Conservation (phyloP, 2,888 invertebrate genomes). For the Meliscaeva auricollis region DNA sequence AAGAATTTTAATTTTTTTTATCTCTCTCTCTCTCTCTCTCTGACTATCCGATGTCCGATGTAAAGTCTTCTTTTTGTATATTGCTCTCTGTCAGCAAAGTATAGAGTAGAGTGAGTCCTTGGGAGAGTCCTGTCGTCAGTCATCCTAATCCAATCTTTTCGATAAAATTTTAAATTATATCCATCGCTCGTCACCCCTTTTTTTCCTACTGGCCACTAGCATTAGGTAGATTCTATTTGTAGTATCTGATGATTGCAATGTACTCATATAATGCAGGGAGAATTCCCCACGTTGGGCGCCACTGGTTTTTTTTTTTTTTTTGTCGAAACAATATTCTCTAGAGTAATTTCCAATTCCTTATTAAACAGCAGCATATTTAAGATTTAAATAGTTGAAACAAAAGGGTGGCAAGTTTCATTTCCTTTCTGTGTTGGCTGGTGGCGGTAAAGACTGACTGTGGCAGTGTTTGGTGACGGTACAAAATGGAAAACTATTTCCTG, state of each 20-base stretch:
- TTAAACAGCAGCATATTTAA: slow-evolving; percentile 72
- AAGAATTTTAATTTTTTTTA: slow-evolving; percentile 58
- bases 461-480: slow-evolving; percentile 60
- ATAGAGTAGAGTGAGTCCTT: slow-evolving; percentile 12
- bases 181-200: slow-evolving; percentile 71
- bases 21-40: neutral
- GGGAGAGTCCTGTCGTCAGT: slow-evolving; percentile 63
- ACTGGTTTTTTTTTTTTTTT: slow-evolving; percentile 40
- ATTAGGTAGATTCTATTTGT: too few species aligned
- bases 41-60: slow-evolving; percentile 3
- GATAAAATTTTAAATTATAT: slow-evolving; percentile 75
- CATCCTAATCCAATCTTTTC: slow-evolving; percentile 74
- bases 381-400: slow-evolving; percentile 71
- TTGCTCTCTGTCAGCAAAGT: slow-evolving; percentile 1
- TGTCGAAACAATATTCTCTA: slow-evolving; percentile 22
- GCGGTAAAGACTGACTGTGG: slow-evolving; percentile 25
- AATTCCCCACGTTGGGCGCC: slow-evolving; percentile 53
- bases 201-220: slow-evolving; percentile 51
- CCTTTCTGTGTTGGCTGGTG: slow-evolving; percentile 37
- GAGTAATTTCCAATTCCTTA: slow-evolving; percentile 70
- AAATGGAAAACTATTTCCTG: slow-evolving; percentile 74
- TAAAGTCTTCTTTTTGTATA: slow-evolving; percentile 33
- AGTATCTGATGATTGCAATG: slow-evolving; percentile 38
- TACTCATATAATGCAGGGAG: slow-evolving; percentile 8
- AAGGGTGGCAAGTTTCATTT: slow-evolving; percentile 73